Conservation (phyloP, 2,113 vertebrate species). For the Ophiodon elongatus region DNA sequence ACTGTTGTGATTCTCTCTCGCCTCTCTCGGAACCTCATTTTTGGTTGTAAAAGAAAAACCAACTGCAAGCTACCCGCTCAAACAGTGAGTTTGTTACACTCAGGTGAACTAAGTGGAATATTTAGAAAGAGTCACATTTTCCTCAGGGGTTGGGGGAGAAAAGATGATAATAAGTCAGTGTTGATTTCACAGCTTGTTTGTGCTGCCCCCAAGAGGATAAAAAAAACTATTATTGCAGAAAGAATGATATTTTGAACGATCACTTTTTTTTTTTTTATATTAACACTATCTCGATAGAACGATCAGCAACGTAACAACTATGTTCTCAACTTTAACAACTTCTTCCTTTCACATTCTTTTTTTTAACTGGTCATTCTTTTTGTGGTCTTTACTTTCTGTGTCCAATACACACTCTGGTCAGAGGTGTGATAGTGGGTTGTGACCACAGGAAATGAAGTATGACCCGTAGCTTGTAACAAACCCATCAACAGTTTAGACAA, state of each 20-base stretch:
- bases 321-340: background rate
- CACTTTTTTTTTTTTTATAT: background rate
- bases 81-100: background rate
- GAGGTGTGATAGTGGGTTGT: background rate
- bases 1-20: too few relatives aligned
- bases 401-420: background rate
- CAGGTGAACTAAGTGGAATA: background rate
- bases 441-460: constrained; percentile 53
- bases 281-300: background rate
- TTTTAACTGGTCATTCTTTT: background rate
- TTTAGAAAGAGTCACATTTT: background rate
- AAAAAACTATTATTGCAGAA: background rate
- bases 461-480: constrained; percentile 40
- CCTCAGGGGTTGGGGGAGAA: background rate
- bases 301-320: background rate
- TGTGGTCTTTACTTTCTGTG: background rate
- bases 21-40: background rate
- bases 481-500: constrained; percentile 14
- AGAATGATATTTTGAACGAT: background rate
- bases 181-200: background rate
- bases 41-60: background rate
- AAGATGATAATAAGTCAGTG: background rate
- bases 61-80: background rate
- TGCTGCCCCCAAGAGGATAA: constrained; percentile 4
- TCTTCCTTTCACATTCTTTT: background rate